Evolutionary conservation across 64 coral and sea anemone genomes (phyloP).

Genomic region (Montipora sp.): DNA sequence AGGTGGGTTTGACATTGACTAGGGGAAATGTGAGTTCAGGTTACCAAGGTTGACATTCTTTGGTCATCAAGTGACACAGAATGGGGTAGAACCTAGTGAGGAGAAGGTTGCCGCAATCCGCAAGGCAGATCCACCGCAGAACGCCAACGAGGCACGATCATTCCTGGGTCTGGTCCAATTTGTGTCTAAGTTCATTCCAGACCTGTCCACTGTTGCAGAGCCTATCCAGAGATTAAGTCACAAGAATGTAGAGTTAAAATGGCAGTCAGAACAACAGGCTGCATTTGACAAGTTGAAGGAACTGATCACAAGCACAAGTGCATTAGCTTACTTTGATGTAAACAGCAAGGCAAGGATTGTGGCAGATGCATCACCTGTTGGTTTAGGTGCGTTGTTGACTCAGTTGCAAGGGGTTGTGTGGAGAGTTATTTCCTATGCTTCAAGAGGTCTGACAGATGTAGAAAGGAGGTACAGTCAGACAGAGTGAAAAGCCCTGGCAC

Average conservation of each 20-base stretch:
- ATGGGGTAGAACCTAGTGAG: constrained; percentile 27
- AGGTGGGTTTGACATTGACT: too few relatives aligned
- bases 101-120: constrained; percentile 37
- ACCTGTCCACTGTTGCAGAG: constrained; percentile 2
- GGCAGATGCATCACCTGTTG: constrained; percentile 26
- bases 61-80: constrained; percentile 14
- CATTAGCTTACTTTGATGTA: background rate
- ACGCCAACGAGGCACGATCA: constrained; percentile 25
- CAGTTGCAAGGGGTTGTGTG: constrained; percentile 39
- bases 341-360: constrained; percentile 20
- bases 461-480: constrained; percentile 44
- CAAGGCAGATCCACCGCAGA: constrained; percentile 20
- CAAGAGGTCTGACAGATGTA: constrained; percentile 26
- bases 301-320: background rate
- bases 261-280: background rate
- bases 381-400: constrained; percentile 1
- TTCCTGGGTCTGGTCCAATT: constrained; percentile 33
- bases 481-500: constrained; percentile 17
- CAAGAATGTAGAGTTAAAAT: background rate
- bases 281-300: constrained; percentile 25
- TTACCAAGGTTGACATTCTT: constrained; percentile 18
- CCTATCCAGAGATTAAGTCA: constrained; percentile 3
- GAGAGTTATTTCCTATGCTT: constrained; percentile 43
- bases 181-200: constrained; percentile 31
- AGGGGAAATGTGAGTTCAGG: background rate